Conservation (phyloP, 2,113 vertebrate genomes). For the Tachycineta bicolor region DNA sequence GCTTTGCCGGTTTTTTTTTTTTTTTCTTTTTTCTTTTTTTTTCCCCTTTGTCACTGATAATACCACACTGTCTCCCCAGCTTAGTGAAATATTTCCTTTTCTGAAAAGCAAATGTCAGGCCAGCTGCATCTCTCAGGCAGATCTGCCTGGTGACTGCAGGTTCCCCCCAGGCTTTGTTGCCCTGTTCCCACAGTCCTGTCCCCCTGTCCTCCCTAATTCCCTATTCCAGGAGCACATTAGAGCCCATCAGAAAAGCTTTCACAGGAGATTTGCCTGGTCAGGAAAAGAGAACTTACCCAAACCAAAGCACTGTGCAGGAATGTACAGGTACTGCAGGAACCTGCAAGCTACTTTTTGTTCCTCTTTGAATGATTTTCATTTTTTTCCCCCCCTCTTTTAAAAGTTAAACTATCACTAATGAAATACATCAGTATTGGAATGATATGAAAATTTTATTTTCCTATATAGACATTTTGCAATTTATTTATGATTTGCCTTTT, state of each 20-base stretch:
- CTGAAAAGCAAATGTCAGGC: conserved; percentile 48
- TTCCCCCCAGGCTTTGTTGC: neutral
- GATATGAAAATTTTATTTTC: neutral
- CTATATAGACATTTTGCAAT: neutral
- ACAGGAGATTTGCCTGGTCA: neutral
- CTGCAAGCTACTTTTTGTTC: neutral
- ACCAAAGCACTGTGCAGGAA: neutral
- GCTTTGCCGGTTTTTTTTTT: neutral
- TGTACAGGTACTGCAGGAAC: neutral
- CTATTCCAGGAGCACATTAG: neutral
- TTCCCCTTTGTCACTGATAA: neutral
- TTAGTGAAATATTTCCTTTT: conserved; percentile 25
- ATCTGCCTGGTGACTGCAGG: neutral
- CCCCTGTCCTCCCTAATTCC: neutral
- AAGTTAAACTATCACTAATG: neutral
- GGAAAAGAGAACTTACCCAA: neutral
- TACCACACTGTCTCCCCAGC: neutral
- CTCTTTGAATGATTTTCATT: neutral
- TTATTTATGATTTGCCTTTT: neutral
- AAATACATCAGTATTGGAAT: neutral
- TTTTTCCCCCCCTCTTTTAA: too few species aligned
- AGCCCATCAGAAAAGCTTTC: neutral
- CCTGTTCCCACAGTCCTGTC: neutral
- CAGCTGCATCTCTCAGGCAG: neutral
- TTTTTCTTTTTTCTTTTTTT: neutral